A percentile compares a stretch with the other conserved stretches of the same genome.
Conservation (phyloP, 2,797 vertebrate genomes). For the Labeo calbasu region DNA sequence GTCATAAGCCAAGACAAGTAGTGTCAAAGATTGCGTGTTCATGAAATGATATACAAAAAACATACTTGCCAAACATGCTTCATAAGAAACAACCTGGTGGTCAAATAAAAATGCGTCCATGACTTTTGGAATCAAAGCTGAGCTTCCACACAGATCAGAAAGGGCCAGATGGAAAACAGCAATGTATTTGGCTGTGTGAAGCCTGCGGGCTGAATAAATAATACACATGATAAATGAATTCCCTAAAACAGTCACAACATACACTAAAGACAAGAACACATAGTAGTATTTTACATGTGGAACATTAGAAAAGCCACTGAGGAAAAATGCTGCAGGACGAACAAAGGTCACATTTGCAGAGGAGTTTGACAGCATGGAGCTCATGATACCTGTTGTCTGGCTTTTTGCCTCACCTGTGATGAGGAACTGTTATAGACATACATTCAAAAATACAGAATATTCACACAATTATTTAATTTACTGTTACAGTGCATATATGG, state of each 20-base stretch:
- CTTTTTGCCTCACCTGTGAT: neutral
- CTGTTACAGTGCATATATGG: too few relatives aligned
- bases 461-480: neutral
- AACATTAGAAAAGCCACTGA: neutral
- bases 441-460: too few relatives aligned
- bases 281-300: conserved; percentile 44
- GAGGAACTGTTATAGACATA: neutral
- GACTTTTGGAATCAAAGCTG: conserved; percentile 50
- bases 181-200: too few relatives aligned
- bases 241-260: conserved; percentile 20
- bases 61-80: neutral
- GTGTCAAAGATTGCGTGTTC: too few relatives aligned
- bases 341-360: too few relatives aligned
- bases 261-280: conserved; percentile 49
- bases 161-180: neutral
- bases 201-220: too few relatives aligned
- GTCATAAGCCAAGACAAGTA: too few relatives aligned
- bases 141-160: conserved; percentile 41
- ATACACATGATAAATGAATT: too few relatives aligned
- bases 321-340: too few relatives aligned
- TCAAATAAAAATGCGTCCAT: conserved; percentile 50
- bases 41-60: too few relatives aligned
- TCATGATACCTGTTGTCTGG: neutral
- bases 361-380: too few relatives aligned
- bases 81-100: conserved; percentile 36